phyloP scores from a whole-genome alignment of 1,140 invertebrate species.

The Formica exsecta region DNA sequence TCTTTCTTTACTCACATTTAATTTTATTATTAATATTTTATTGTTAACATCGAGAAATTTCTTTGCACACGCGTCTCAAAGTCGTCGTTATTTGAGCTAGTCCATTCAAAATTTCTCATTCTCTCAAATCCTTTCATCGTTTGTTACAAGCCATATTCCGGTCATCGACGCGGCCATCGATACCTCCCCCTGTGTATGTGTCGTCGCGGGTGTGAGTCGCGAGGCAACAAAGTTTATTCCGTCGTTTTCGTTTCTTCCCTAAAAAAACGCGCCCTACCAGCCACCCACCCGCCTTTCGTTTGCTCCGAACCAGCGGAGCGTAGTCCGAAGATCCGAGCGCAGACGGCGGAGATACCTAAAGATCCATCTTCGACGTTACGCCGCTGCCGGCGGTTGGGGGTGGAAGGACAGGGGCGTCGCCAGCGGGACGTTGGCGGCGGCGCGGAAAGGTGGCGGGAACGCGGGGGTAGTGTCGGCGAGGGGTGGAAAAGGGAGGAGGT shows the following conservation, averaged over 20 bases:
- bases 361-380: constrained; percentile 73
- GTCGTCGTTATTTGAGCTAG: not conserved
- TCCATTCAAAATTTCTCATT: not conserved
- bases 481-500: constrained; percentile 50
- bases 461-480: constrained; percentile 59
- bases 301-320: constrained; percentile 64
- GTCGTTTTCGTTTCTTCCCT: constrained; percentile 35
- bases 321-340: constrained; percentile 68
- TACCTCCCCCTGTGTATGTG: constrained; percentile 15
- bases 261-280: constrained; percentile 37
- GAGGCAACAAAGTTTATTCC: constrained; percentile 48
- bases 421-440: constrained; percentile 35
- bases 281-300: constrained; percentile 55
- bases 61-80: not conserved
- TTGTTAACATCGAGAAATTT: not conserved
- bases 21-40: not conserved
- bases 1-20: not conserved
- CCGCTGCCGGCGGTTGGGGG: constrained; percentile 48
- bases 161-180: constrained; percentile 60
- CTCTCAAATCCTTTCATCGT: not conserved
- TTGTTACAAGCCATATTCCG: constrained; percentile 30
- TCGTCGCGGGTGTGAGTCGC: constrained; percentile 20
- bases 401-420: constrained; percentile 59
- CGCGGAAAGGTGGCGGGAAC: constrained; percentile 40
- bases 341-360: constrained; percentile 76